Conservation (phyloP, 2,113 vertebrate species). For the Carollia perspicillata region DNA sequence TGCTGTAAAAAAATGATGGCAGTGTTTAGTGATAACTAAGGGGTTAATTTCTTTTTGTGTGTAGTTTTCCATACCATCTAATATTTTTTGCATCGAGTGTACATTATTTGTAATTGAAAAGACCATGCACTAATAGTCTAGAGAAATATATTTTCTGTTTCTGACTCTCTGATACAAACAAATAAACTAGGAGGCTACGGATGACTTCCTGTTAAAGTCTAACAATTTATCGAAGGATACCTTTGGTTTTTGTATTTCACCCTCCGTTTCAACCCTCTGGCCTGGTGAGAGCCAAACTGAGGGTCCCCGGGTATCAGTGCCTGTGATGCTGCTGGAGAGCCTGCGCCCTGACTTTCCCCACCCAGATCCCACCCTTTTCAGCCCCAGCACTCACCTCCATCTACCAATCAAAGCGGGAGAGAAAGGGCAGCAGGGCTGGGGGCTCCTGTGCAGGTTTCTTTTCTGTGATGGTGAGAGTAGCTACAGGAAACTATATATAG, state of each 20-base stretch:
- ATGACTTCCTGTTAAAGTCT: neutral
- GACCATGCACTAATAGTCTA: neutral
- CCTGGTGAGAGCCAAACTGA: neutral
- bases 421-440: neutral
- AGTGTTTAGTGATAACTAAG: neutral
- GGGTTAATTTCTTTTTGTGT: neutral
- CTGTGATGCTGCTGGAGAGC: too few relatives aligned
- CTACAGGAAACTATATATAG: neutral
- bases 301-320: too few relatives aligned
- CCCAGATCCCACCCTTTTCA: neutral
- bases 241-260: neutral
- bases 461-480: too few relatives aligned
- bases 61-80: neutral
- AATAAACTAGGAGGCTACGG: neutral
- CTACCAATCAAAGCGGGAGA: neutral
- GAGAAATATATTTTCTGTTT: neutral
- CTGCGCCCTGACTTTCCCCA: neutral
- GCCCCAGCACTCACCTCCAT: neutral
- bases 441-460: neutral
- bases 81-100: neutral
- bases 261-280: neutral
- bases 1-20: neutral
- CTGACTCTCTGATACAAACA: neutral
- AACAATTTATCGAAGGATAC: neutral
- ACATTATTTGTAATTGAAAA: neutral